Evolutionary conservation across 2,113 vertebrate genomes (phyloP).

Genomic region (Arizona elegans): DNA sequence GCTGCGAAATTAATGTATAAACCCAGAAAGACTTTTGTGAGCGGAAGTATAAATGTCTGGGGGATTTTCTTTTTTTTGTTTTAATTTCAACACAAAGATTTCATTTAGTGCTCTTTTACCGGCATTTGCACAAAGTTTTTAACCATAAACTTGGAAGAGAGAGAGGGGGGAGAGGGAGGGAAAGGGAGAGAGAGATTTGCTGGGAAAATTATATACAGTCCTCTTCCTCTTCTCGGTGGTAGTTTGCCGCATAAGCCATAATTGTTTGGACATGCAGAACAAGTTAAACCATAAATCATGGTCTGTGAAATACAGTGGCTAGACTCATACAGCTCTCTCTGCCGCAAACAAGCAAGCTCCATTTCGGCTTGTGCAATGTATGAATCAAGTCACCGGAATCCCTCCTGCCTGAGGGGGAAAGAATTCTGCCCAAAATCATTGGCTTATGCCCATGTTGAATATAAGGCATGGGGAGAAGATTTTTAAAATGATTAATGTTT

Average conservation of each 20-base stretch:
- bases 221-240: background rate
- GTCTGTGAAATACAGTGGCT: background rate
- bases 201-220: background rate
- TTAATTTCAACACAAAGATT: background rate
- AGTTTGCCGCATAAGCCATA: background rate
- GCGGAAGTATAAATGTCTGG: constrained; percentile 1
- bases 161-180: background rate
- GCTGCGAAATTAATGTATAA: constrained; percentile 57
- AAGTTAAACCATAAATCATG: background rate
- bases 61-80: too few species aligned
- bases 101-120: background rate
- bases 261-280: background rate
- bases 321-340: background rate
- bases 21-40: constrained; percentile 43
- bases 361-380: background rate
- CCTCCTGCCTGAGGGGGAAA: background rate
- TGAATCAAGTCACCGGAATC: background rate
- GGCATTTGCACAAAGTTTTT: background rate
- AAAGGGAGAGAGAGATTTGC: background rate
- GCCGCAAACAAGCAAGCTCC: background rate
- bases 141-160: background rate
- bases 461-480: fast-evolving
- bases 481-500: background rate
- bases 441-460: background rate
- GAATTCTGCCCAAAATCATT: fast-evolving